Evolutionary conservation across 2,113 vertebrate genomes (phyloP), one percentile per base, ranked within the genome.

Genomic region (Heterotis niloticus): DNA sequence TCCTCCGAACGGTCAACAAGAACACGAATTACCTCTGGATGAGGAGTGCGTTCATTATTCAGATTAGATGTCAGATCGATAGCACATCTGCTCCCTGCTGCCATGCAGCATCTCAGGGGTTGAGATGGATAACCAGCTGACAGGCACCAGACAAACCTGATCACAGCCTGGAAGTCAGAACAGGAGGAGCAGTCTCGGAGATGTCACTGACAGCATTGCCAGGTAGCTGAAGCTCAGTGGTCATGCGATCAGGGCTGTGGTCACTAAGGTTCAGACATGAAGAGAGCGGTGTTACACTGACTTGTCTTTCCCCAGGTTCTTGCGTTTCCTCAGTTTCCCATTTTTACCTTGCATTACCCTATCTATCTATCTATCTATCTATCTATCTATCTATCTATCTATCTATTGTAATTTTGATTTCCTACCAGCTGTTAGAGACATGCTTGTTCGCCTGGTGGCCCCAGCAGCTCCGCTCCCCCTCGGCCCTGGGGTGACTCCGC

Each of bases 21-120:
- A 80, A 79, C 23, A 72, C 51, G 44, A 77, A 75, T 80, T 81
- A 23, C 78, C 68, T 34, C 44, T 79, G 23, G 65, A 81, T 44
- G 70, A 68, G 64, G 64, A 28, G 24, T 66, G 18, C 24, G 71
- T 78, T 81, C 77, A 85, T 84, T 78, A 77, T 57, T 71, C 65
- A 54, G 67, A 76, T 79, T 52, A 70, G 75, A 75, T 75, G 71
- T 76, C 65, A 78, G 68, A 68, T 60, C 74, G 64, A 29, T 10
- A 54, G 56, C 65, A 73, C 81, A 80, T 81, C 79, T 82, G 77
- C 29, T 70, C 66, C 34, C n/a, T 60, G 26, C 24, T 66, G 52
- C 78, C 73, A 69, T 52, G 73, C 74, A 78, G 51, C 12, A 20
- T 83, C 76, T 76, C 78, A 44, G 17, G 78, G 44, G 78, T 83